phyloP scores from a whole-genome alignment of 2,888 invertebrate genomes.

The Xanthia togata region DNA sequence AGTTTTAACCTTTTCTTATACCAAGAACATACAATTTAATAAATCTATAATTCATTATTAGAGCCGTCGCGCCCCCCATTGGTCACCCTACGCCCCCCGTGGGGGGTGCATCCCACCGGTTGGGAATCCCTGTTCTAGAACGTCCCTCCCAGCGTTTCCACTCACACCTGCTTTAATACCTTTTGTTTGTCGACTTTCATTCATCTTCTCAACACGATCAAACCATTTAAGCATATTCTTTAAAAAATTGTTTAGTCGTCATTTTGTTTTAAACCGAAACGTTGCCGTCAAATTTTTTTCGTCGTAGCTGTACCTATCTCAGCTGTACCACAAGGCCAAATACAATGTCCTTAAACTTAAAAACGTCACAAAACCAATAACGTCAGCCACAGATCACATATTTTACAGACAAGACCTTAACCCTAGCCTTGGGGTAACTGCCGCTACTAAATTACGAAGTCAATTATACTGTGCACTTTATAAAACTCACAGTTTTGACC shows the following conservation, averaged over 20 bases:
- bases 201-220: not conserved
- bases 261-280: not conserved
- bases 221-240: not conserved
- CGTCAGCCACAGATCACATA: constrained; percentile 11
- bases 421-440: constrained; percentile 25
- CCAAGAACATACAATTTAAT: too few relatives aligned
- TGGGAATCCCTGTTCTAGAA: not conserved
- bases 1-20: too few relatives aligned
- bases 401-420: constrained; percentile 19
- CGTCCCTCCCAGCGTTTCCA: not conserved
- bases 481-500: constrained; percentile 48
- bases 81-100: too few relatives aligned
- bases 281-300: not conserved
- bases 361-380: constrained; percentile 13
- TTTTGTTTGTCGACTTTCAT: not conserved
- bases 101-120: too few relatives aligned
- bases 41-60: too few relatives aligned
- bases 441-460: constrained; percentile 52
- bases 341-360: not conserved
- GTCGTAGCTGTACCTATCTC: not conserved
- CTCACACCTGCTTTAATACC: not conserved
- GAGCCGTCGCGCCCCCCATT: too few relatives aligned
- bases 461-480: constrained; percentile 50
- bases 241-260: too few relatives aligned
- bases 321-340: not conserved